Base-by-base conservation (phyloP, 1,140 invertebrate genomes). In the Cardiocondyla obscurior region DNA sequence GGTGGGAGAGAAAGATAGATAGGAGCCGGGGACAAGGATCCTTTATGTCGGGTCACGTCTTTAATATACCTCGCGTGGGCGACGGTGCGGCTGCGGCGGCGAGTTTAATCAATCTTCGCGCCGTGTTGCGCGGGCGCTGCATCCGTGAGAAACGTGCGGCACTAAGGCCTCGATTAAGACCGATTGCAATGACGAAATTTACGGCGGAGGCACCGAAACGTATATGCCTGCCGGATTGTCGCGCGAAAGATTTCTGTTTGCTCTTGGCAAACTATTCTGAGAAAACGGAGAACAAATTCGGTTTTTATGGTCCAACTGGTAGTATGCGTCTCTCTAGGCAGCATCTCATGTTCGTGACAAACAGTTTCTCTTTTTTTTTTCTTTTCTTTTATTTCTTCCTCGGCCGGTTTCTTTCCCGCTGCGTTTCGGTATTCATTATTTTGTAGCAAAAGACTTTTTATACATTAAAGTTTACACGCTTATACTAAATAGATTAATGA, bases 41-140 rank as follows among this genome's bases (percentile, higher is more conserved):
- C 87, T 90, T 92, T 91, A 90, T 92, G 92, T 90, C 88, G 84
- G 91, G 92, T 93, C 93, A 93, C 92, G 92, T 94, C 89, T 93
- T 93, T 92, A 93, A 93, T 93, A 93, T 90, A 91, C 64, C 83
- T 81, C 73, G 88, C 85, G 84, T 85, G 82, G 77, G 86, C 49
- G 85, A 74, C 69, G 77, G 70, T 88, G 49, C 19, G 84, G 81
- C 82, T 88, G 85, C 79, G 85, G 67, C 33, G 42, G 58, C 82
- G 39, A 64, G 81, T 85, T 89, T 89, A 90, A 92, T 92, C 92
- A 92, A 92, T 93, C 91, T 91, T 90, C 82, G 67, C 72, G 33
- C 76, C n/a, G 67, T 87, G 85, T 65, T 85, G 60, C 83, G 81
- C 46, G 69, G 53, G 72, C 74, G 82, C 77, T 90, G 85, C 88